Base-by-base conservation (phyloP, 1,140 invertebrate genomes). In the Ceratosolen fusciceps region DNA sequence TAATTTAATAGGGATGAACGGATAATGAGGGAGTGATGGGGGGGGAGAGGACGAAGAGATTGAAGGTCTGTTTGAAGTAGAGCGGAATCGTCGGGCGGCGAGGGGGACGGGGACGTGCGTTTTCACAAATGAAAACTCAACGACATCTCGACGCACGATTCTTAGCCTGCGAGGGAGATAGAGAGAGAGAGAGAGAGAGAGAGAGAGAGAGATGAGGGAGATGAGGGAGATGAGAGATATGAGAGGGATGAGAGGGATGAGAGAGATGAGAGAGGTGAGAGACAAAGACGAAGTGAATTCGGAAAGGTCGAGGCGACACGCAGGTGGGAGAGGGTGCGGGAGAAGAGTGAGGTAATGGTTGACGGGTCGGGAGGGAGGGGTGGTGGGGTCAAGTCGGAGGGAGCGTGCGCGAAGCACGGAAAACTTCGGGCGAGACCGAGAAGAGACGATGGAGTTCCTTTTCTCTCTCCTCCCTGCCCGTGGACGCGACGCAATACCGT, bases 391-490 rank as follows among this genome's bases (percentile, higher is more conserved):
- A 5, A 21, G 43, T 24, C n/a, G 70, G 43, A 16, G 58, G 39
- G 37, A 62, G 19, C 10, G 34, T 47, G 56, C 47, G 72, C 14
- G 37, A 74, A 26, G 29, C 47, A 52, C n/a, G 37, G 74, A 75
- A 75, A 75, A 75, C 58, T 49, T n/a, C 16, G 47, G 54, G 43
- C 56, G 68, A 78, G 54, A 73, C 68, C 34, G 68, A 60, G 54
- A 78, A 49, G 67, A 71, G 76, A 49, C 77, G 77, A 73, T 62
- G n/a, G 68, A 71, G 68, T 72, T 78, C 37, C 75, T 71, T 71
- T 54, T 77, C 58, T 26, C 58, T 47, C 73, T 31, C 56, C 52
- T 60, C 1, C 12, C 4, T 24, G 16, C 21, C 49, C 49, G 49
- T 19, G 3, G 49, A 3, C 10, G 21, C 49, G 5, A n/a, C n/a